Base-by-base conservation (phyloP, 1,140 invertebrate species). In the Palaemon carinicauda region DNA sequence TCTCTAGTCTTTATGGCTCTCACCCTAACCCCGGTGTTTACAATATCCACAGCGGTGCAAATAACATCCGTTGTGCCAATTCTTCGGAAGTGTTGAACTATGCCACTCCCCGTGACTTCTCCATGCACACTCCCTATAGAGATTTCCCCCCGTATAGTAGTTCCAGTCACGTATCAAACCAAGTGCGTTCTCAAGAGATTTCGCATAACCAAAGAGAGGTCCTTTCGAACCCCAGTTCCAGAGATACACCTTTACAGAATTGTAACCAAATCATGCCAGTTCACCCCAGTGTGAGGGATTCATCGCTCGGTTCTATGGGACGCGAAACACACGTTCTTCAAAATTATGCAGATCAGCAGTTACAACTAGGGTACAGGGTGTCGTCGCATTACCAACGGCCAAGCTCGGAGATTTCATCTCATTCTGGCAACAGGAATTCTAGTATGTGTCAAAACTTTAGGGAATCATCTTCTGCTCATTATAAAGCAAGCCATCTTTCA, bases 71-170 rank as follows among this genome's bases (percentile, higher is more conserved):
- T 83, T 73, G 53, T 77, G 82, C 74, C 54, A 86, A 80, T 74
- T 24, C 80, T 27, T 54, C 50, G 14, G 84, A 86, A 19, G 65
- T 86, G 27, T 50, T 86, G 7, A 71, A 53, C 24, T 86, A 86
- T 74, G 17, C 77, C 15, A 54, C 31, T 27, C 69, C 77, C 31
- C 65, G 84, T 41, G 78, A 86, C 29, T 86, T 86, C 51, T 27
- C 69, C 21, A 86, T 86, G 84, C 75, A 86, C 33, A 19, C 82
- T 29, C 24, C 31, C 31, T 79, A 54, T 29, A 78, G 82, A 53
- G 82, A 85, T 29, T 85, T 79, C 31, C n/a, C 84, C 24, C 3
- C 56, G 5, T 86, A 86, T 19, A 84, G 82, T 65, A 56, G 31
- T 50, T 54, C 69, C 41, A 54, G 74, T 54, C 69, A 82, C 14